These are phyloP conservation scores for Elmis aenea DNA, from an alignment of 2,888 invertebrate genomes.

Conservation along the genomic window DNA sequence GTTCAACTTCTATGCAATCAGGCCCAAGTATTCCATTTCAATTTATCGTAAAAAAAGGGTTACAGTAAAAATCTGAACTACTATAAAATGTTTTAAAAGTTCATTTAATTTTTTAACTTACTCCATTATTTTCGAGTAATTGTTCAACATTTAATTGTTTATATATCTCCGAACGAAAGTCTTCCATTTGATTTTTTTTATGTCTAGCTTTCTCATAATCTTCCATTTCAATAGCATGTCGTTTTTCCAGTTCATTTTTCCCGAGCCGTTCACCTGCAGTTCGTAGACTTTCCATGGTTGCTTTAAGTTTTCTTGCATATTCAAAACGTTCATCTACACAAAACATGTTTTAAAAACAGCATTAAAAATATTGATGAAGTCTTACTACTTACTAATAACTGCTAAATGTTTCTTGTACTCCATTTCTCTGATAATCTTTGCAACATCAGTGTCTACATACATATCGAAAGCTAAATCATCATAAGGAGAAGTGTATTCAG, in stretches of 20 bases:
- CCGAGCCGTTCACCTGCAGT: conserved; percentile 86
- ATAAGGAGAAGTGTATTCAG: conserved; percentile 72
- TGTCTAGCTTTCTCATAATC: conserved; percentile 87
- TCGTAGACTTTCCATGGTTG: conserved; percentile 76
- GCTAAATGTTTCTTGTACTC: conserved; percentile 83
- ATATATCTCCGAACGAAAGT: conserved; percentile 72
- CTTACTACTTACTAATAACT: conserved; percentile 63
- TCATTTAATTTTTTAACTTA: no score
- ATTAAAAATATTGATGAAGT: neutral
- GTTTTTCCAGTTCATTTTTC: conserved; percentile 84
- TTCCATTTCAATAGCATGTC: conserved; percentile 86
- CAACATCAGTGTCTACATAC: conserved; percentile 92
- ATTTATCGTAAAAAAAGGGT: conserved; percentile 8
- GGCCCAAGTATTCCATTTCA: conserved; percentile 1
- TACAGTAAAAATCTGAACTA: no score
- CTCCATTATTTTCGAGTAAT: conserved; percentile 74
- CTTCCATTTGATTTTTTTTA: conserved; percentile 85
- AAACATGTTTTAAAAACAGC: conserved; percentile 6
- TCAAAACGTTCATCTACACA: conserved; percentile 82
- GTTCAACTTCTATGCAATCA: no score
- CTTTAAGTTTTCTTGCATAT: conserved; percentile 85
- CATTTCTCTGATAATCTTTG: conserved; percentile 77
- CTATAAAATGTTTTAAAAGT: no score
- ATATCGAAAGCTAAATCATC: conserved; percentile 94
- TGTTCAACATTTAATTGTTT: conserved; percentile 69